A percentile compares a stretch with the other conserved stretches of the same genome.
These are phyloP conservation scores for Toxonevra muliebris DNA, from an alignment of 2,888 invertebrate species.

Conservation along the genomic window DNA sequence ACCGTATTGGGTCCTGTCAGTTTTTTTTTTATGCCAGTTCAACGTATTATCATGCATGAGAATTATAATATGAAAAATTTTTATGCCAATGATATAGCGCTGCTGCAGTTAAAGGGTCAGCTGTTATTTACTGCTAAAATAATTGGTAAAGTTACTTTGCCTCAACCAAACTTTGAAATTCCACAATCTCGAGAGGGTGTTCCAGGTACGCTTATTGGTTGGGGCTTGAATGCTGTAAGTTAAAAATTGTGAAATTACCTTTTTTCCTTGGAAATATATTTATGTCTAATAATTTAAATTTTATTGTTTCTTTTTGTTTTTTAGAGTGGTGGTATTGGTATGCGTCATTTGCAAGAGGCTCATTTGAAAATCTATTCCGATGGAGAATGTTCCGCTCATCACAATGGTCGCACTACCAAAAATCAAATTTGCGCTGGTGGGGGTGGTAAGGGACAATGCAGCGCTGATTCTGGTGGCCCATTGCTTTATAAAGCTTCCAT, in stretches of 20 bases:
- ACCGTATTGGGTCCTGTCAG: constrained; percentile 43
- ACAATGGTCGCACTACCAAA: constrained; percentile 47
- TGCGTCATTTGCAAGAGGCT: constrained; percentile 60
- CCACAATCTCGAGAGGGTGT: constrained; percentile 47
- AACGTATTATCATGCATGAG: constrained; percentile 57
- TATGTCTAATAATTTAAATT: too few species aligned
- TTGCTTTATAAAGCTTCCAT: constrained; percentile 44
- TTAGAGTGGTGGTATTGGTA: constrained; percentile 58
- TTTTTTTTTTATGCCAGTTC: constrained; percentile 49
- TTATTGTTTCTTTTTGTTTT: too few species aligned
- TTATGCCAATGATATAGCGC: constrained; percentile 64
- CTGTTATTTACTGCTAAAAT: constrained; percentile 50
- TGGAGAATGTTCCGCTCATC: constrained; percentile 55
- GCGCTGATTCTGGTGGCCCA: constrained; percentile 62
- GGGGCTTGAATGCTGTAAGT: constrained; percentile 57
- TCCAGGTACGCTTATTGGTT: constrained; percentile 52
- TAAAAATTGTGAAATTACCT: too few species aligned
- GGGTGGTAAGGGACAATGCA: constrained; percentile 59
- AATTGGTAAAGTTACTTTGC: constrained; percentile 53
- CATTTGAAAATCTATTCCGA: constrained; percentile 60
- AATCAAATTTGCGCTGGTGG: constrained; percentile 65
- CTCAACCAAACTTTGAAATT: constrained; percentile 46
- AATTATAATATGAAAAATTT: constrained; percentile 45
- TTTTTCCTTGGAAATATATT: too few species aligned
- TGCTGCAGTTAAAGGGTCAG: constrained; percentile 56